Evolutionary conservation across 2,113 vertebrate genomes (phyloP).

Genomic region (Genyomyrus donnyi): DNA sequence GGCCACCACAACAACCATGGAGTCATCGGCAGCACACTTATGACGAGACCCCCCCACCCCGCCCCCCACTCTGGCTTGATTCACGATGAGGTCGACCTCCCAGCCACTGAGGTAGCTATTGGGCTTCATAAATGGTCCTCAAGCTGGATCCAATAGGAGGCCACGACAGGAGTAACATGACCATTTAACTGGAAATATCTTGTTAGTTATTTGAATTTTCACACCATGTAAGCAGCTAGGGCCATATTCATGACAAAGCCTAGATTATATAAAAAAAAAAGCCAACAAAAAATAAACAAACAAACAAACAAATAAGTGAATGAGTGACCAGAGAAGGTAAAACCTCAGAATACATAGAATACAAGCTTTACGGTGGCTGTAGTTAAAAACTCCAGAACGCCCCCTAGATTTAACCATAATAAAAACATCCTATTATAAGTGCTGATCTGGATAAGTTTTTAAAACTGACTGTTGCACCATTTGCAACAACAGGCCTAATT

Average conservation of each 20-base stretch:
- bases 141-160: background rate
- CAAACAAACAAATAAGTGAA: background rate
- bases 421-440: background rate
- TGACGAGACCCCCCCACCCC: background rate
- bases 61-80: background rate
- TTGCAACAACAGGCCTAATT: background rate
- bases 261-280: background rate
- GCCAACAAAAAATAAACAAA: background rate
- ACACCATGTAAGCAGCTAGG: background rate
- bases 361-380: background rate
- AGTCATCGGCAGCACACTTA: background rate
- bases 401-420: background rate
- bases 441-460: background rate
- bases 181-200: background rate
- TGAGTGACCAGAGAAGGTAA: background rate
- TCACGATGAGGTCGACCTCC: background rate
- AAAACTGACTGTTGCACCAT: background rate
- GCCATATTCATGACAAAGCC: background rate
- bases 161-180: background rate
- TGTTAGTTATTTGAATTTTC: background rate
- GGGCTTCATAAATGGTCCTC: background rate
- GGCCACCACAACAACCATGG: background rate
- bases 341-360: background rate
- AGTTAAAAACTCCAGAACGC: background rate
- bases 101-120: background rate